A percentile compares a stretch with the other conserved stretches of the same genome.
Evolutionary conservation across 1,140 invertebrate species (phyloP).

Genomic region (Augochlora pura): DNA sequence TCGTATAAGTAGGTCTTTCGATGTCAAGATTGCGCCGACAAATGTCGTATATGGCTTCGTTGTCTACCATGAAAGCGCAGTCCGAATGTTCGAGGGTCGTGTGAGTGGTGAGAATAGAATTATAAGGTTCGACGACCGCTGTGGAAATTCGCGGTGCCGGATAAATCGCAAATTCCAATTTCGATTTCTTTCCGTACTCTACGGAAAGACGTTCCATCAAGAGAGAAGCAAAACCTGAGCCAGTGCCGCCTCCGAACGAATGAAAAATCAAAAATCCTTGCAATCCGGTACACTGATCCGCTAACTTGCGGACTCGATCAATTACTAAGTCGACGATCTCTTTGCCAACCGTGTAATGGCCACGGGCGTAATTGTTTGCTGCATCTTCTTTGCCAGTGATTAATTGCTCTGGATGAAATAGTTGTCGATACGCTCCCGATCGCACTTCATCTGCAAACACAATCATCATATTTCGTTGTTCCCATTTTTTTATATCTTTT

Average conservation of each 20-base stretch:
- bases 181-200: slow-evolving; percentile 84
- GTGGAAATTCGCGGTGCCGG: slow-evolving; percentile 58
- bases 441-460: slow-evolving; percentile 54
- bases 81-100: slow-evolving; percentile 86
- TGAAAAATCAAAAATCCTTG: slow-evolving; percentile 77
- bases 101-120: slow-evolving; percentile 77
- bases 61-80: slow-evolving; percentile 87
- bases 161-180: slow-evolving; percentile 83
- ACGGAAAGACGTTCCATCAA: slow-evolving; percentile 60
- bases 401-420: slow-evolving; percentile 84
- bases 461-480: neutral
- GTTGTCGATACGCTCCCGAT: slow-evolving; percentile 82
- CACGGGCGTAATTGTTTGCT: slow-evolving; percentile 85
- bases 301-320: slow-evolving; percentile 53
- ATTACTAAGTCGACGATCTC: slow-evolving; percentile 58
- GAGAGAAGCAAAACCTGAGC: slow-evolving; percentile 58
- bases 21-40: slow-evolving; percentile 85
- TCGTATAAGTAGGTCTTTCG: slow-evolving; percentile 80
- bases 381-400: slow-evolving; percentile 85
- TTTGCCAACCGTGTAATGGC: slow-evolving; percentile 60
- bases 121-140: slow-evolving; percentile 59
- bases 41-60: slow-evolving; percentile 88
- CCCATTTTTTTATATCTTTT: too few relatives aligned
- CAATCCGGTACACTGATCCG: slow-evolving; percentile 58
- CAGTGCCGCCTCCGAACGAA: slow-evolving; percentile 81